Base-by-base conservation (phyloP, 2,113 vertebrate species). In the Scophthalmus maximus region DNA sequence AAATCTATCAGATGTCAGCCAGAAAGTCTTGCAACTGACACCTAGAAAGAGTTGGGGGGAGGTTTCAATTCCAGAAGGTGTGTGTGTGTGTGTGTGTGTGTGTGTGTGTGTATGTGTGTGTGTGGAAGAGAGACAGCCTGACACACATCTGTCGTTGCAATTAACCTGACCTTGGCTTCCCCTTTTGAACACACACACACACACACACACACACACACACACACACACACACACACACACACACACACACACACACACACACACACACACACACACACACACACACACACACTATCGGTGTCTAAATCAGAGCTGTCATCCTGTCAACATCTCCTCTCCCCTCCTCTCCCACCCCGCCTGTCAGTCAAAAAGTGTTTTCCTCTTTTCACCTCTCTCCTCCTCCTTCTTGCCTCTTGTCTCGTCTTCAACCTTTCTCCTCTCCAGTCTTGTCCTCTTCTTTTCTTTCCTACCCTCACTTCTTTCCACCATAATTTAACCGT, bases 251-350 rank as follows among this genome's bases (percentile, higher is more conserved):
- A 51, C 53, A 66, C 38, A 42, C 38, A 49, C 69, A 40, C 71
- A 50, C 29, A 49, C 68, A 60, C 61, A 51, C 49, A 36, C 55
- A 71, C 59, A 62, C 71, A 63, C 49, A 58, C 64, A 52, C 59
- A 27, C 79, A 26, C 63, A 55, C 58, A 49, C 57, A 73, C 65
- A 47, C 73, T 69, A 88, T 92, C 87, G 9, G 85, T 84, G 85
- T 88, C 89, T 89, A 89, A 92, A 91, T 92, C 91, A 83, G 84
- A 85, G 82, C 88, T 92, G 91, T 89, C 91, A 87, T 83, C 79
- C 87, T 89, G 88, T 92, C 91, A 92, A 36, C 55, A 15, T 81
- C 82, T 76, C 81, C 81, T 77, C 83, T 72, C 50, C 59, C 74
- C 79, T 76, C 77, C 68, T 56, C 83, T 75, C 74, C 73, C 73